Evolutionary conservation across 1,140 invertebrate species (phyloP).

Genomic region (Atopsyche davidsoni): DNA sequence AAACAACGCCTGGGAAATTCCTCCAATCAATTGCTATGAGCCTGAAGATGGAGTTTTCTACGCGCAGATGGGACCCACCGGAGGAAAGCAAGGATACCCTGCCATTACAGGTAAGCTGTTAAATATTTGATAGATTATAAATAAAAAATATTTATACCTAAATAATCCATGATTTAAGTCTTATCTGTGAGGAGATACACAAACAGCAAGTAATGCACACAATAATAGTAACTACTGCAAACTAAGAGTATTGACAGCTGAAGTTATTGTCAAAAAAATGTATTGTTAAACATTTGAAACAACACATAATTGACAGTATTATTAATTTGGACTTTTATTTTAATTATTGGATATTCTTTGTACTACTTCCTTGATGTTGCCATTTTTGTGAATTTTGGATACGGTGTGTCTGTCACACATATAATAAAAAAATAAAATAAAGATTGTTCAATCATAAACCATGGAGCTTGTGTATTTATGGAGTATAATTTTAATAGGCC

Average conservation of each 20-base stretch:
- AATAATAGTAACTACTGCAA: background rate
- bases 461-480: too few species aligned
- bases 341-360: too few species aligned
- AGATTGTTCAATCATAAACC: too few species aligned
- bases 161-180: too few species aligned
- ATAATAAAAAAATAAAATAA: too few species aligned
- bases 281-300: background rate
- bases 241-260: background rate
- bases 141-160: conserved; percentile 1
- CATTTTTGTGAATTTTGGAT: background rate
- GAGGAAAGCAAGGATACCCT: conserved; percentile 77
- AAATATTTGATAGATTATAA: background rate
- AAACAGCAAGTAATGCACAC: too few species aligned
- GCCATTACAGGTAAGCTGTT: conserved; percentile 76
- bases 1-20: conserved; percentile 71
- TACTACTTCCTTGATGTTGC: too few species aligned
- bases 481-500: conserved; percentile 55
- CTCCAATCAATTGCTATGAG: conserved; percentile 80
- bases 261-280: background rate
- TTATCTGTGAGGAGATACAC: too few species aligned
- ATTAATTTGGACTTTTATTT: too few species aligned
- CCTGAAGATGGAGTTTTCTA: conserved; percentile 86
- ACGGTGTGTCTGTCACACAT: background rate
- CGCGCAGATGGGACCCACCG: conserved; percentile 86
- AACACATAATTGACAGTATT: too few species aligned